Base-by-base conservation (phyloP, 2,888 invertebrate species). In the Ophioninae sp. region DNA sequence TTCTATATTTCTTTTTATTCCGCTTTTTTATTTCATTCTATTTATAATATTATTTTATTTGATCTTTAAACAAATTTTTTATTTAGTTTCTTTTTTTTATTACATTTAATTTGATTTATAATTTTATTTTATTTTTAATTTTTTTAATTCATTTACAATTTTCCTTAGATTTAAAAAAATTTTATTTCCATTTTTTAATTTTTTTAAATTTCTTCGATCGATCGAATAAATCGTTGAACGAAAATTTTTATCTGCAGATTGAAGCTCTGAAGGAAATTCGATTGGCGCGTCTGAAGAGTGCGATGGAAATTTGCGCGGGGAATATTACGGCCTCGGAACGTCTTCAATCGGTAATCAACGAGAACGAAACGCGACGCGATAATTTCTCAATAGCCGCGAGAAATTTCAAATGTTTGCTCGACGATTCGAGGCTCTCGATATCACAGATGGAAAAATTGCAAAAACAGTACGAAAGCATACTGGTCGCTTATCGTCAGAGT, bases 361-460 rank as follows among this genome's bases (percentile, higher is more conserved):
- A 87, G 77, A 81, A 88, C 41, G 79, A 67, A 56, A n/a, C 67
- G 10, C 85, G 83, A 37, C 85, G 85, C 64, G 79, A 86, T 30
- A 87, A 89, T 73, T 89, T 89, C 50, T 70, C 80, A 1, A 73
- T 83, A 6, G 89, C 89, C 7, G 85, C 86, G 37, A 86, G 76
- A 59, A 89, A 89, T 72, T 89, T 89, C 3, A 87, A 87, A 68
- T 85, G 83, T 57, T 86, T 88, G 62, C 81, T 89, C n/a, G 81
- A 86, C 17, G 81, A 82, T 37, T 81, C 87, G 1, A 87, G 82
- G 77, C 80, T 89, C 30, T 87, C 87, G 20, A 7, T 84, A 0
- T 77, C 84, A 1, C 89, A 89, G 82, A 85, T 89, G 83, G 85
- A 88, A 44, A 89, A 89, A 70, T 70, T 89, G 62, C 86, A 85